Evolutionary conservation across 2,113 vertebrate genomes (phyloP).

Genomic region (Labeo catla): DNA sequence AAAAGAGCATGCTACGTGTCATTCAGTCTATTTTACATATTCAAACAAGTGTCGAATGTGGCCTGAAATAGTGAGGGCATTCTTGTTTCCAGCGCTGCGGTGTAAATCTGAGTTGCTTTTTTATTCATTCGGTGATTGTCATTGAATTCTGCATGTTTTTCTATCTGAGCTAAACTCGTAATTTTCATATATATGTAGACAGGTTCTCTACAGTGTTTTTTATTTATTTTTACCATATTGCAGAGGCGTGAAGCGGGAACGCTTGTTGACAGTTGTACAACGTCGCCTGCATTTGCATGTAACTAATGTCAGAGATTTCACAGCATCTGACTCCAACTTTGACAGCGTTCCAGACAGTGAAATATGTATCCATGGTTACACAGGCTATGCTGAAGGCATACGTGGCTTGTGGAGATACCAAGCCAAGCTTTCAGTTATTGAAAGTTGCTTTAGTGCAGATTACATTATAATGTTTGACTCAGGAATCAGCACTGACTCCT

Average conservation of each 20-base stretch:
- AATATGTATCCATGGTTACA: slow-evolving; percentile 43
- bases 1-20: background rate
- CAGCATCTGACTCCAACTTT: slow-evolving; percentile 35
- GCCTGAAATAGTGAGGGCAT: background rate
- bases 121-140: background rate
- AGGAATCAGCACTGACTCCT: background rate
- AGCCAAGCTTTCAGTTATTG: slow-evolving; percentile 16
- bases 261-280: slow-evolving; percentile 39
- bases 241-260: background rate
- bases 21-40: slow-evolving; percentile 16
- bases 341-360: slow-evolving; percentile 30
- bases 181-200: slow-evolving; percentile 20
- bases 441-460: background rate
- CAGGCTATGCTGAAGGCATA: background rate
- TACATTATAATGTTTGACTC: background rate
- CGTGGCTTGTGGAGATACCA: background rate
- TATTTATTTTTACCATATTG: slow-evolving; percentile 29
- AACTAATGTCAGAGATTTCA: slow-evolving; percentile 50
- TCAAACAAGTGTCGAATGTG: background rate
- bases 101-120: background rate
- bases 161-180: background rate
- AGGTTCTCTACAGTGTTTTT: background rate
- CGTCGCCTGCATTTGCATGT: slow-evolving; percentile 33
- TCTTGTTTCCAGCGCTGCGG: background rate
- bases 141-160: background rate